These are phyloP conservation scores for Marmota monax DNA, from an alignment of 2,113 vertebrate species.

Conservation along the genomic window DNA sequence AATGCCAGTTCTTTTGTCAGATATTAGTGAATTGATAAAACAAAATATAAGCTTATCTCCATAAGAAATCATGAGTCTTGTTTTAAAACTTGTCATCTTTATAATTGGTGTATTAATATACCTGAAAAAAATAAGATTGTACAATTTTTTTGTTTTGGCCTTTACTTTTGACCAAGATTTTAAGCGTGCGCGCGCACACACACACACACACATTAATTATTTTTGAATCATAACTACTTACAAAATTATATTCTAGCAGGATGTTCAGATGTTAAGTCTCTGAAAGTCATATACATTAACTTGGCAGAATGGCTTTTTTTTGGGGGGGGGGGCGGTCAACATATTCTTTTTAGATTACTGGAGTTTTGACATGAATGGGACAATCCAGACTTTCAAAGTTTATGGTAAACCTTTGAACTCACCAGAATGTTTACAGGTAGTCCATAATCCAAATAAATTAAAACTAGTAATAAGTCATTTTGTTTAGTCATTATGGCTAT, in stretches of 20 bases:
- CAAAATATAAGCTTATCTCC: background rate
- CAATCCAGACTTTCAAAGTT: slow-evolving; percentile 19
- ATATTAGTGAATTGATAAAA: slow-evolving; percentile 57
- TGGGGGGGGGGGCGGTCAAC: background rate
- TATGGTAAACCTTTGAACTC: background rate
- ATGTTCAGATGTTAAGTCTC: slow-evolving; percentile 48
- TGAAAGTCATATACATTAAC: background rate
- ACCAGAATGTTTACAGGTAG: slow-evolving; percentile 14
- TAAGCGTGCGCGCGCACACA: no score
- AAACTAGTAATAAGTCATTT: slow-evolving; percentile 51
- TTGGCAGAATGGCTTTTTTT: slow-evolving; percentile 16
- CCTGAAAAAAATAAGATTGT: slow-evolving; percentile 3
- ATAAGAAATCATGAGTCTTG: slow-evolving; percentile 42
- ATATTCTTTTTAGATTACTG: slow-evolving; percentile 28
- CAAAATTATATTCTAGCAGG: slow-evolving; percentile 34
- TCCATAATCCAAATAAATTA: slow-evolving; percentile 31
- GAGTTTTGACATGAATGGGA: slow-evolving; percentile 23
- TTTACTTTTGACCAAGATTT: background rate
- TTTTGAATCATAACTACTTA: slow-evolving; percentile 43
- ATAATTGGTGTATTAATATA: background rate
- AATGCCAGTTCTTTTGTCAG: background rate
- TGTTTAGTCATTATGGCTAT: background rate
- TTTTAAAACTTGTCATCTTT: slow-evolving; percentile 20
- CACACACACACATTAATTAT: background rate
- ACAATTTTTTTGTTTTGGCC: background rate